Evolutionary conservation across 2,888 invertebrate genomes (phyloP), one percentile per base, ranked within the genome.

Genomic region (Calameuta pallipes): DNA sequence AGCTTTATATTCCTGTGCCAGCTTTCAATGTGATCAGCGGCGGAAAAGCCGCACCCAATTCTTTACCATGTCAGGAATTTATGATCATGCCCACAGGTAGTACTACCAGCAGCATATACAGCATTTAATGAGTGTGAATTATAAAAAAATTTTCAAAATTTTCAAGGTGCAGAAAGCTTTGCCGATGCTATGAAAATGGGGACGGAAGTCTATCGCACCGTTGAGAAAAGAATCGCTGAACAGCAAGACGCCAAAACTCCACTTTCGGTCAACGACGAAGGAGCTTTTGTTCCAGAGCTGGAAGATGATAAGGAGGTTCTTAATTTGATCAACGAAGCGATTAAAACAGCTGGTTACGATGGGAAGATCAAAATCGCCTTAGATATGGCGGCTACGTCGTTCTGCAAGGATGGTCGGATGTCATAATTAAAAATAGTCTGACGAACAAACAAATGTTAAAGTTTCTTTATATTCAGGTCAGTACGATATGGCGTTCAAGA

Each of bases 101-200:
- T 76, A 15, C 31, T 56, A 56, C 2, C 23, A 56, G 9, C 23
- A 56, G 6, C 9, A 2, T 56, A 56, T 56, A 56, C 23, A 23
- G 9, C 23, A 23, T 56, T 56, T 56, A 9, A 23, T 9, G 9
- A 56, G 56, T 56, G 2, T 23, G 9, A 23, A 9, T 1, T 9
- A 0, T 4, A 2, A 2, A 23, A 6, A 56, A 23, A 9, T 3
- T 23, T 23, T 23, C 0, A 3, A 15, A 70, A 70, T 33, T 70
- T 11, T 71, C 1, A 71, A 90, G 91, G 90, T 13, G 91, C 91
- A 1, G 82, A 82, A 34, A 88, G 85, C 75, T 91, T 90, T 70
- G 86, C 86, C 0, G 89, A 90, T 69, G 91, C 90, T 1, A 83
- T 90, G 85, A 85, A 88, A 81, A 89, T 91, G 85, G 90, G 89